Evolutionary conservation across 1,140 invertebrate genomes (phyloP), one percentile per base, ranked within the genome.

Genomic region (Dendroctonus valens): DNA sequence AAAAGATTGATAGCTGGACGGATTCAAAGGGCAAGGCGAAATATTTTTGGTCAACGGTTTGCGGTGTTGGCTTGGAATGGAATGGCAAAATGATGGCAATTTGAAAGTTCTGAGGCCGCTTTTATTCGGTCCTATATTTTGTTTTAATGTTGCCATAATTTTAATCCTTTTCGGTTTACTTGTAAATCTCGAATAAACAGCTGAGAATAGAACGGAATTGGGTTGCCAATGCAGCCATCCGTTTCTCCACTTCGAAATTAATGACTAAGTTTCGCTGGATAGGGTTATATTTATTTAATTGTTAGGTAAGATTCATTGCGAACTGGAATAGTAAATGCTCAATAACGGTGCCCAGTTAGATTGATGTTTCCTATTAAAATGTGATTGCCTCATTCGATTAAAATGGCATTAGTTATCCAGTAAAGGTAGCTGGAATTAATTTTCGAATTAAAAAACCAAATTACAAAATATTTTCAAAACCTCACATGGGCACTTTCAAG

Each of bases 11-110:
- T 62, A 14, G 42, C 41, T 7, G 26, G 11, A 52, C 8, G 39
- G 52, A 49, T 60, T 12, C 44, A 50, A 60, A 64, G 61, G 61
- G 61, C 48, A 37, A 46, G 61, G 26, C 61, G 42, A 64, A 64
- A 64, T 64, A 64, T 55, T 64, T 64, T 54, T 64, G 61, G 61
- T 64, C 61, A 64, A 55, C 61, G 41, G 40, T 62, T 26, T 62
- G 50, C 37, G 50, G 49, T 41, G 26, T 53, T n/a, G 59, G 50
- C 50, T 39, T 38, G 7, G 49, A 51, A 62, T 26, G 40, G 61
- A 55, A 54, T 64, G 51, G 51, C 61, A 55, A 64, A 26, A 64
- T 51, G 61, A 64, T 64, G 61, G 46, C 52, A 64, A 64, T 64
- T 64, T 64, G 54, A 64, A 64, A 64, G 61, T 64, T 55, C 52